Conservation (phyloP, 2,113 vertebrate species). For the Ammodytes dubius region DNA sequence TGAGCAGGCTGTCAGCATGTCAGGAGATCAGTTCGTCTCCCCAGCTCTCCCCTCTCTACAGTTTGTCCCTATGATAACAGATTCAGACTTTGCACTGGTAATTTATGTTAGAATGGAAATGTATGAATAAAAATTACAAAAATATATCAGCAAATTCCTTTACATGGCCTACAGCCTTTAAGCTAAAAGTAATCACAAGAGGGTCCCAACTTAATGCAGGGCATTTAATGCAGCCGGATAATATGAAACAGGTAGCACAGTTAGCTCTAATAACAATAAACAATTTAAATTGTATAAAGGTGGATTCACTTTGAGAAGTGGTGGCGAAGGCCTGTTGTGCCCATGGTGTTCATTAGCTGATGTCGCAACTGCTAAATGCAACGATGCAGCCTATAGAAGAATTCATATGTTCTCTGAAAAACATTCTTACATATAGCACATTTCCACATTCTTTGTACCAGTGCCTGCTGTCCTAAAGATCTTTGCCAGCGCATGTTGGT, state of each 20-base stretch:
- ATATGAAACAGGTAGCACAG: too few species aligned
- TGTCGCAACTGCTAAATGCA: background rate
- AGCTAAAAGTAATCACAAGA: background rate
- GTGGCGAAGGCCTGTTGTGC: too few species aligned
- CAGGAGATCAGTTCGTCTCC: background rate
- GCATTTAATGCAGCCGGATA: background rate
- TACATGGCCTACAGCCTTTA: background rate
- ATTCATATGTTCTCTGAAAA: background rate
- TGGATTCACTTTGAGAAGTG: background rate
- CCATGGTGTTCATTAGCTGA: background rate
- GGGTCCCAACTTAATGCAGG: background rate
- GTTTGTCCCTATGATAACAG: background rate
- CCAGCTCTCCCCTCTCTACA: background rate
- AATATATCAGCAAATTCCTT: background rate
- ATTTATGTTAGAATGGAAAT: background rate
- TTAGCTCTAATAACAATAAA: background rate
- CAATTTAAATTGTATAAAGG: background rate
- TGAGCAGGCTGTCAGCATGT: constrained; percentile 41
- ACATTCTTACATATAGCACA: background rate
- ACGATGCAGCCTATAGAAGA: background rate
- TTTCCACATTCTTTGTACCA: background rate
- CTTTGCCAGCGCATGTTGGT: too few species aligned
- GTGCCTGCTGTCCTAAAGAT: too few species aligned
- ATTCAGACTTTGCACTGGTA: background rate
- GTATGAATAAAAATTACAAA: too few species aligned